A percentile compares a stretch with the other conserved stretches of the same genome.
These are phyloP conservation scores for Notolepis coatsorum DNA, from an alignment of 2,797 vertebrate genomes.

Conservation along the genomic window DNA sequence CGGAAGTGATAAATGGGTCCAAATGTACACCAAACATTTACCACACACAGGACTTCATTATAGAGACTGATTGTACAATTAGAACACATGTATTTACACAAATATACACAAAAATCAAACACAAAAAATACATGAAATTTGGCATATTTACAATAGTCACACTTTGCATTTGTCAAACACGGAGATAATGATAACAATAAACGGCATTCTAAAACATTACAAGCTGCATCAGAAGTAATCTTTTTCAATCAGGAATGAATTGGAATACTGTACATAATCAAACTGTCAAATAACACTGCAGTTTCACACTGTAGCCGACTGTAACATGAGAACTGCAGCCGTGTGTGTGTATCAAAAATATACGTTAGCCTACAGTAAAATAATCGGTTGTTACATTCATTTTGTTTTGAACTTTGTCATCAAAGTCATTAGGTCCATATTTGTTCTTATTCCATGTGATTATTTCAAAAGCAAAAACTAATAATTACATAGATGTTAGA, in stretches of 20 bases:
- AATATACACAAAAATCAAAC: constrained; percentile 50
- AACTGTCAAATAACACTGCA: constrained; percentile 12
- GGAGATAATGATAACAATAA: constrained; percentile 57
- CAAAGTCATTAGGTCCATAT: constrained; percentile 12
- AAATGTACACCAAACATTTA: constrained; percentile 58
- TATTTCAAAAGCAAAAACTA: constrained; percentile 38
- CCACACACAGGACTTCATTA: constrained; percentile 49
- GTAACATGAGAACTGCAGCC: not conserved
- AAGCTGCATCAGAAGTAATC: constrained; percentile 3
- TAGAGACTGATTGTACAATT: constrained; percentile 42
- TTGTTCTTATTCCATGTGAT: constrained; percentile 16
- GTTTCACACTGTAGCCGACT: constrained; percentile 5
- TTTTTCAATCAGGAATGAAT: constrained; percentile 31
- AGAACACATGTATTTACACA: constrained; percentile 61
- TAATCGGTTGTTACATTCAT: constrained; percentile 45
- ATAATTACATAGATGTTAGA: constrained; percentile 35
- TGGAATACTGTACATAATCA: constrained; percentile 6
- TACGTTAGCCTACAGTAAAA: too few species aligned
- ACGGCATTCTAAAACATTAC: constrained; percentile 63
- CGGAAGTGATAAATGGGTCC: constrained; percentile 48
- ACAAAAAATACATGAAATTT: constrained; percentile 62
- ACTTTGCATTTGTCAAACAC: constrained; percentile 56
- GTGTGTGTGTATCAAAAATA: constrained; percentile 25
- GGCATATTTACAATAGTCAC: constrained; percentile 71
- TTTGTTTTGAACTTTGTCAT: constrained; percentile 13